Evolutionary conservation across 2,797 vertebrate species (phyloP).

Genomic region (Anguilla obscura): DNA sequence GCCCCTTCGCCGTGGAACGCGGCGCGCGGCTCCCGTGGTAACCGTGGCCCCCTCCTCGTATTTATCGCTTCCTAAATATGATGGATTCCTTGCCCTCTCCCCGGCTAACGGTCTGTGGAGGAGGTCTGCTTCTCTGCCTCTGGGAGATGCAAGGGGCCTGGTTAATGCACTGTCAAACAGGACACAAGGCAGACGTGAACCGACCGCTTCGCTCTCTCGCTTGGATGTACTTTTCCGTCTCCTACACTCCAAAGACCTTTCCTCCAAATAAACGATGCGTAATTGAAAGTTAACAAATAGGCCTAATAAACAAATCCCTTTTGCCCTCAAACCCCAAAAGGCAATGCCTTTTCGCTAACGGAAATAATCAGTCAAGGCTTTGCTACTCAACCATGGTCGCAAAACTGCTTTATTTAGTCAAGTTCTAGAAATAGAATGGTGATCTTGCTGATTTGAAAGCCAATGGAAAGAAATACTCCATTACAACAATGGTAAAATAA

Average conservation of each 20-base stretch:
- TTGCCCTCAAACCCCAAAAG: neutral
- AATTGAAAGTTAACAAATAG: neutral
- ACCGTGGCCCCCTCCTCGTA: constrained; percentile 4
- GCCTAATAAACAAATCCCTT: constrained; percentile 20
- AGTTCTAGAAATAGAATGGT: neutral
- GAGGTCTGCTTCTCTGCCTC: constrained; percentile 2
- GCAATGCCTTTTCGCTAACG: constrained; percentile 10
- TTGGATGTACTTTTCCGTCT: neutral
- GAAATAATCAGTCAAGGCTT: constrained; percentile 37
- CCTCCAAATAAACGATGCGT: neutral
- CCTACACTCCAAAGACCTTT: neutral
- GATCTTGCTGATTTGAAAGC: neutral
- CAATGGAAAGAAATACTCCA: neutral
- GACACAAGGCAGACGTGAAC: constrained; percentile 1
- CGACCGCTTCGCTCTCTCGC: neutral
- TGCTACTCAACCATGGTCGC: constrained; percentile 30
- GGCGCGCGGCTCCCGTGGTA: neutral
- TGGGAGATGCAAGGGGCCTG: constrained; percentile 7
- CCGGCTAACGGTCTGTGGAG: constrained; percentile 21
- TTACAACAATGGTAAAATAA: constrained; percentile 3
- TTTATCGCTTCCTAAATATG: constrained; percentile 30
- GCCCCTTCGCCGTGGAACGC: constrained; percentile 33
- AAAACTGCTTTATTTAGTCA: constrained; percentile 35
- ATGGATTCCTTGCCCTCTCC: constrained; percentile 23
- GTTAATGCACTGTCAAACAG: constrained; percentile 15